Conservation (phyloP, 1,140 invertebrate species). For the Cyrtorhinus lividipennis region DNA sequence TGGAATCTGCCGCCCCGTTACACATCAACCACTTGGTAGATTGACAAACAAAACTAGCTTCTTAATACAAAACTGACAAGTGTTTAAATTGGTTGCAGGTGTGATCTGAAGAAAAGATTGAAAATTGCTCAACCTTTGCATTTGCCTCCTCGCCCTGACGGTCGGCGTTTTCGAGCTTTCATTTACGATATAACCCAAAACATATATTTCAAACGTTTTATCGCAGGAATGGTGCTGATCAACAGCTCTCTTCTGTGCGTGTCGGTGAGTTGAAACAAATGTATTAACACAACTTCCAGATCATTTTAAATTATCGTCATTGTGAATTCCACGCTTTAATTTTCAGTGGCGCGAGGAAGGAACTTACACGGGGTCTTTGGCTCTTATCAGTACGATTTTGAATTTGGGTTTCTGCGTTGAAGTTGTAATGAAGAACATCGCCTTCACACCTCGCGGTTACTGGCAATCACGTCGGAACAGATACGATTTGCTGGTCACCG, state of each 20-base stretch:
- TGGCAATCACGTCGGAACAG: conserved; percentile 96
- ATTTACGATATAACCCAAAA: conserved; percentile 98
- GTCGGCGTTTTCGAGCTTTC: conserved; percentile 74
- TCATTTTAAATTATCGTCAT: too few relatives aligned
- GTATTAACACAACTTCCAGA: neutral
- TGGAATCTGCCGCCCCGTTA: too few relatives aligned
- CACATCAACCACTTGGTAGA: too few relatives aligned
- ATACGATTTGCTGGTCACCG: conserved; percentile 94
- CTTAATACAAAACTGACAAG: too few relatives aligned
- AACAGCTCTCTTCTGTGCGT: conserved; percentile 86
- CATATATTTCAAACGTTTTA: conserved; percentile 85
- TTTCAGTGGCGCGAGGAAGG: conserved; percentile 71
- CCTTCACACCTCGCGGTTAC: conserved; percentile 95
- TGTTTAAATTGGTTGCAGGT: too few relatives aligned
- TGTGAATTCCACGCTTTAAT: too few relatives aligned
- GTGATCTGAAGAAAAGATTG: conserved; percentile 95
- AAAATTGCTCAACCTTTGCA: conserved; percentile 99
- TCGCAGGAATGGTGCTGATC: conserved; percentile 79
- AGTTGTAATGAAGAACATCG: conserved; percentile 96
- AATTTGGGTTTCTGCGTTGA: conserved; percentile 77
- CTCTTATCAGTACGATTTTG: conserved; percentile 71
- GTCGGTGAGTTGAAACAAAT: conserved; percentile 59
- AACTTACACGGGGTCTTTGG: conserved; percentile 60
- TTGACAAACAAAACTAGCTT: too few relatives aligned
- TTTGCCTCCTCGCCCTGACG: conserved; percentile 88